Base-by-base conservation (phyloP, 2,113 vertebrate species). In the Scalopus aquaticus region DNA sequence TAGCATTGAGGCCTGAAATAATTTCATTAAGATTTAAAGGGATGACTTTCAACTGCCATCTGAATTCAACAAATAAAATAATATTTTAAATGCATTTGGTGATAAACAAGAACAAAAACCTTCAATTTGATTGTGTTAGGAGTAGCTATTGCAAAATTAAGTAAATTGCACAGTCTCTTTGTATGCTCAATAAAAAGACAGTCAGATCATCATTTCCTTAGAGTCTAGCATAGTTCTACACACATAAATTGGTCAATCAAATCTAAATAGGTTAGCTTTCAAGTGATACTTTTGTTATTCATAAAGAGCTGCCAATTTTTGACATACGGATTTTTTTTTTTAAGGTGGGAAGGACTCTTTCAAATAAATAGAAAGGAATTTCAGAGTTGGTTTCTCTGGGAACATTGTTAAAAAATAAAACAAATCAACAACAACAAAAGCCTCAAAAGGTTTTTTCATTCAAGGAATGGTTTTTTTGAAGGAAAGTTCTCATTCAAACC, bases 301-400 rank as follows among this genome's bases (percentile, higher is more conserved):
- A 30, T 87, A 74, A 96, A 94, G 42, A 79, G 16, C 64, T 89
- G 42, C 49, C 69, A 93, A 77, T 17, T 79, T 72, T 91, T 80
- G 56, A 91, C 46, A 70, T 77, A 32, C 12, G 12, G 35, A 54
- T 82, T 73, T 62, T 81, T 28, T 90, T 80, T 65, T 10, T 56
- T 22, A 1, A 86, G 6, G 37, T 79, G 11, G 78, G 11, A 51
- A 95, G 37, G 44, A 67, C 11, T 28, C 62, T 74, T 92, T 91
- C 17, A 94, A 91, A 19, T 74, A 56, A 84, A 67, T 51, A 13
- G 24, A 90, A 60, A 65, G 51, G 24, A 90, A 90, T 67, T 90
- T 96, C 54, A 85, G 17, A 62, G 79, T 37, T 72, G 30, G 11
- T 88, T 11, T 76, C 7, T 80, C 39, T 56, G 28, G 30, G 10